Evolutionary conservation across 2,797 vertebrate species (phyloP).

Genomic region (Acrossocheilus fasciatus): DNA sequence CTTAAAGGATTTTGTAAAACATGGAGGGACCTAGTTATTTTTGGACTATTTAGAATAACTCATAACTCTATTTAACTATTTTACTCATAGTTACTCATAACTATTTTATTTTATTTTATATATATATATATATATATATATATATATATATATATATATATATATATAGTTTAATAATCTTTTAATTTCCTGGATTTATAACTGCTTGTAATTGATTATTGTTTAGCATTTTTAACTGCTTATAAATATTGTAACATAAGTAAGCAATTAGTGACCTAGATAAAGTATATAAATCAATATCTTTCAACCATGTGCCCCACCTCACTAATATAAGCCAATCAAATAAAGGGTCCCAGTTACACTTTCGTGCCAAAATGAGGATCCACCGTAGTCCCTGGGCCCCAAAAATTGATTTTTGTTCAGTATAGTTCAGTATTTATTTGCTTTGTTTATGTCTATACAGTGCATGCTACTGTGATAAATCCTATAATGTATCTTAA

Average conservation of each 20-base stretch:
- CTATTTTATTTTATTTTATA: neutral
- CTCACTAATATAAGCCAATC: constrained; percentile 26
- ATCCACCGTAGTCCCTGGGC: neutral
- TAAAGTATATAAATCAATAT: neutral
- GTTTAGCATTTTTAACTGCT: too few species aligned
- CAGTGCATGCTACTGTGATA: neutral
- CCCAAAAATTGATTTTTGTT: neutral
- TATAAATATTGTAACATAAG: neutral
- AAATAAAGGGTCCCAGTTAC: neutral
- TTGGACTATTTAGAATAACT: neutral
- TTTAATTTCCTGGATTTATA: neutral
- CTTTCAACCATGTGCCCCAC: neutral
- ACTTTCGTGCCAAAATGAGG: neutral
- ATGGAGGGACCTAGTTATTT: neutral
- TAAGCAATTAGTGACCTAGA: neutral
- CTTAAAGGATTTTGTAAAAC: neutral
- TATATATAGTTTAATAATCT: too few species aligned
- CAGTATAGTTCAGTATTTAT: neutral
- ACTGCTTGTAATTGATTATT: too few species aligned
- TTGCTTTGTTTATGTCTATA: neutral
- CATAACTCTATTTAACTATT: neutral
- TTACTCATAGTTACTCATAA: neutral
- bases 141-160: too few species aligned
- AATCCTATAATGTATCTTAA: neutral
- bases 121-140: too few species aligned